Evolutionary conservation across 2,888 invertebrate species (phyloP).

Genomic region (Scaptomyza reducta): DNA sequence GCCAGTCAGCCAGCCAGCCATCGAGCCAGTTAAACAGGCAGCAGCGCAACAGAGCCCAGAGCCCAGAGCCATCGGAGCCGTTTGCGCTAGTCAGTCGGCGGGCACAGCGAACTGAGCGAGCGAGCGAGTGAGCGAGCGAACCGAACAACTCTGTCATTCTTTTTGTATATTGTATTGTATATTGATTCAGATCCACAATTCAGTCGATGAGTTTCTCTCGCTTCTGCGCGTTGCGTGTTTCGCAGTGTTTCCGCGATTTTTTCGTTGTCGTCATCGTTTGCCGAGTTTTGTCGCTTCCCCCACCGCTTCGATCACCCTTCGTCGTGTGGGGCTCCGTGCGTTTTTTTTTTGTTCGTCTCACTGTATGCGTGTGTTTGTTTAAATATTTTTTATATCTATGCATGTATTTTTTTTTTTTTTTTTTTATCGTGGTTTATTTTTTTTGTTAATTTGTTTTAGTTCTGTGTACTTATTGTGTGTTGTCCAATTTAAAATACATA

Average conservation of each 20-base stretch:
- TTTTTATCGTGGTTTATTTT: slow-evolving; percentile 41
- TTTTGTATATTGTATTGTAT: slow-evolving; percentile 51
- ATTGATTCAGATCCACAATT: slow-evolving; percentile 80
- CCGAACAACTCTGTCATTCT: slow-evolving; percentile 52
- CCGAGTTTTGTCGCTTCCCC: slow-evolving; percentile 27
- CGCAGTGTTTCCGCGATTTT: slow-evolving; percentile 79
- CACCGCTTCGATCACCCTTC: slow-evolving; percentile 8
- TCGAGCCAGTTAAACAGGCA: slow-evolving; percentile 46
- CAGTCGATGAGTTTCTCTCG: slow-evolving; percentile 83
- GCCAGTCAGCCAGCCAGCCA: slow-evolving; percentile 33
- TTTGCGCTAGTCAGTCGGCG: slow-evolving; percentile 15
- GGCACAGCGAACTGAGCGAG: slow-evolving; percentile 4
- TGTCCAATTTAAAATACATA: slow-evolving; percentile 28
- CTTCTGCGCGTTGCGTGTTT: slow-evolving; percentile 83
- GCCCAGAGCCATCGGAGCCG: slow-evolving; percentile 8
- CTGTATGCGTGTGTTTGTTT: slow-evolving; percentile 25
- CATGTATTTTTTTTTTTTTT: slow-evolving; percentile 14
- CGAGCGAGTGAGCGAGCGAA: slow-evolving; percentile 11
- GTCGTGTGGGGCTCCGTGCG: slow-evolving; percentile 32
- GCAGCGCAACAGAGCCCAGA: slow-evolving; percentile 26
- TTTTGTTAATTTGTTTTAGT: slow-evolving; percentile 22
- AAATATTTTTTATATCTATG: slow-evolving; percentile 7
- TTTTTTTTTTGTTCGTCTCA: slow-evolving; percentile 7
- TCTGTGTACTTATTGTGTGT: slow-evolving; percentile 27
- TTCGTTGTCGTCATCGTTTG: slow-evolving; percentile 73